phyloP scores from a whole-genome alignment of 1,140 invertebrate species.

The Cotesia vestalis region DNA sequence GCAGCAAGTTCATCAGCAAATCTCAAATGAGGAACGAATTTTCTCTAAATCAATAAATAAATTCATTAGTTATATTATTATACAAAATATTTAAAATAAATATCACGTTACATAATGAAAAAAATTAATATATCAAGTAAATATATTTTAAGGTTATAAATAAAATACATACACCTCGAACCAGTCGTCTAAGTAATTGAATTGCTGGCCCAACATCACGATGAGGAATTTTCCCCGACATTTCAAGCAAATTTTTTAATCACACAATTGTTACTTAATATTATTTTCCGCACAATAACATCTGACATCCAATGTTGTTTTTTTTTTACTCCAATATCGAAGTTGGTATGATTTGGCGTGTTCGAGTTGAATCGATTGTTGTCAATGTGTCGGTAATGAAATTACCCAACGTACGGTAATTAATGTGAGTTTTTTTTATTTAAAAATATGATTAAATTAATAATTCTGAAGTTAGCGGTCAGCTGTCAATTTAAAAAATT shows the following conservation, averaged over 20 bases:
- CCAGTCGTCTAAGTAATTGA: slow-evolving; percentile 4
- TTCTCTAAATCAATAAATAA: slow-evolving; percentile 22
- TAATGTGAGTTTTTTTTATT: too few relatives aligned
- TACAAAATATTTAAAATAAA: background rate
- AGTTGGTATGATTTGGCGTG: too few relatives aligned
- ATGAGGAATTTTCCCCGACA: slow-evolving; percentile 31
- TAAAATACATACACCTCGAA: slow-evolving; percentile 27
- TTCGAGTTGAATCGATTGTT: too few relatives aligned
- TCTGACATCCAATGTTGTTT: too few relatives aligned
- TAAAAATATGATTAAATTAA: too few relatives aligned
- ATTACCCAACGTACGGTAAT: too few relatives aligned
- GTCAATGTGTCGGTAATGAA: too few relatives aligned
- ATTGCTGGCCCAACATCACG: slow-evolving; percentile 31
- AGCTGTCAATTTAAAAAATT: too few relatives aligned
- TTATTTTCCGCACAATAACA: background rate
- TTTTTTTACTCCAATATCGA: too few relatives aligned
- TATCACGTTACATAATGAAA: slow-evolving; percentile 6
- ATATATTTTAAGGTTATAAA: slow-evolving; percentile 10
- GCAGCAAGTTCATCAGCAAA: slow-evolving; percentile 71
- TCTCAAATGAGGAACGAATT: slow-evolving; percentile 59
- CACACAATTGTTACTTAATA: background rate
- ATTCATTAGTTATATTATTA: background rate
- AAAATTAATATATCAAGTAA: slow-evolving; percentile 1
- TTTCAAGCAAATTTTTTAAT: slow-evolving; percentile 9
- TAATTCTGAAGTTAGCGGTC: too few relatives aligned